A percentile compares a stretch with the other conserved stretches of the same genome.
Conservation (phyloP, 2,113 vertebrate species). For the Corydoras maculifer region DNA sequence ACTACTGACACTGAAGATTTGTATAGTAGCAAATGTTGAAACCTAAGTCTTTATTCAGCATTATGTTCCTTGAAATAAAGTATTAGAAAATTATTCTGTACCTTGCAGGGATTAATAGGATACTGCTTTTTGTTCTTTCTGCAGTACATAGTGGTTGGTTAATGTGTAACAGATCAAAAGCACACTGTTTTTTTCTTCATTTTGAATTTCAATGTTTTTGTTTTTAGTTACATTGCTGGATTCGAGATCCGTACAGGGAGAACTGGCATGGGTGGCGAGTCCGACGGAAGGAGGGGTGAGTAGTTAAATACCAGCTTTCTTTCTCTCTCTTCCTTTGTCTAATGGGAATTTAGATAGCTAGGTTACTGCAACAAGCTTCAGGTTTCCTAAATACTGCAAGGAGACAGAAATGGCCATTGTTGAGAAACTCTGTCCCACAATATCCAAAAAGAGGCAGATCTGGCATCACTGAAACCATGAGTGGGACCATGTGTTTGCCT, state of each 20-base stretch:
- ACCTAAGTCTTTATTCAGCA: too few species aligned
- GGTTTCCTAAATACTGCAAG: slow-evolving; percentile 75
- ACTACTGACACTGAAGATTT: too few species aligned
- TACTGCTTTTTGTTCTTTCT: too few species aligned
- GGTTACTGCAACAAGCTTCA: slow-evolving; percentile 75
- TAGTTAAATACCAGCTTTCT: slow-evolving; percentile 46
- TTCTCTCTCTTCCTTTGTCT: slow-evolving; percentile 17
- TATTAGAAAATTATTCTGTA: too few species aligned
- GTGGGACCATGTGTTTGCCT: slow-evolving; percentile 43
- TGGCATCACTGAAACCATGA: slow-evolving; percentile 67
- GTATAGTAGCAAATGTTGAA: too few species aligned
- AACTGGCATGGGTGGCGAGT: slow-evolving; percentile 94
- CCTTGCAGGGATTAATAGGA: too few species aligned
- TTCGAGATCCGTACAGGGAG: slow-evolving; percentile 92
- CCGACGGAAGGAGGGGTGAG: slow-evolving; percentile 98
- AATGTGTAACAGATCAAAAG: too few species aligned
- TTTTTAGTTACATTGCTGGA: slow-evolving; percentile 88
- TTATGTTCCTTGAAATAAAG: too few species aligned
- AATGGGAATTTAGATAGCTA: slow-evolving; percentile 42
- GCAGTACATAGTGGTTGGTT: too few species aligned
- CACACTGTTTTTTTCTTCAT: too few species aligned
- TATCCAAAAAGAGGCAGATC: slow-evolving; percentile 70
- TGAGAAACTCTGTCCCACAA: slow-evolving; percentile 88
- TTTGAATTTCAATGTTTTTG: too few species aligned
- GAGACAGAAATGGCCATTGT: slow-evolving; percentile 87